A percentile compares a stretch with the other conserved stretches of the same genome.
Conservation (phyloP, 2,888 invertebrate genomes). For the Phasia obesa region DNA sequence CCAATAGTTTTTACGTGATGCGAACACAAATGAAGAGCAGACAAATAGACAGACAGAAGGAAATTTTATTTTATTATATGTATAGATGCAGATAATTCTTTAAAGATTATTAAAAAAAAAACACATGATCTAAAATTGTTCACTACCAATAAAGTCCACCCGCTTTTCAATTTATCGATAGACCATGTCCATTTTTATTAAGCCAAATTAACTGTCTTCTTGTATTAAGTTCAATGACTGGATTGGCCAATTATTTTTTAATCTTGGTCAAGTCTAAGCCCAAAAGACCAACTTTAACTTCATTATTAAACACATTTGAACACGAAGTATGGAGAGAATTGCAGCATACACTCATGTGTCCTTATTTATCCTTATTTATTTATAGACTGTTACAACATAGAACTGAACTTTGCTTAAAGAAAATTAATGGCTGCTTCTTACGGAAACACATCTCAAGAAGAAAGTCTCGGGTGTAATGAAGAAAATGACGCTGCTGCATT, state of each 20-base stretch:
- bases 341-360: not conserved
- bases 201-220: not conserved
- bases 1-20: no score
- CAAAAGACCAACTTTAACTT: conserved; percentile 65
- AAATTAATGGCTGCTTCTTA: conserved; percentile 66
- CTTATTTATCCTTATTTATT: conserved; percentile 47
- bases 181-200: not conserved
- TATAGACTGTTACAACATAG: conserved; percentile 38
- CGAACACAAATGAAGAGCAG: no score
- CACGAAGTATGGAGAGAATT: not conserved
- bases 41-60: no score
- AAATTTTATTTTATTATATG: no score
- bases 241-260: conserved; percentile 66
- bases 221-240: conserved; percentile 42
- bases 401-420: conserved; percentile 48
- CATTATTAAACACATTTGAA: conserved; percentile 34
- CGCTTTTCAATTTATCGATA: not conserved
- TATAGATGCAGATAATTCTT: no score
- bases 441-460: conserved; percentile 2
- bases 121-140: no score
- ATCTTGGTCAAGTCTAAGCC: conserved; percentile 65
- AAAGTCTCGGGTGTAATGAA: conserved; percentile 64
- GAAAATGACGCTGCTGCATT: conserved; percentile 35
- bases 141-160: no score
- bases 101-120: no score